Base-by-base conservation (phyloP, 1,140 invertebrate genomes). In the Megalopta genalis region DNA sequence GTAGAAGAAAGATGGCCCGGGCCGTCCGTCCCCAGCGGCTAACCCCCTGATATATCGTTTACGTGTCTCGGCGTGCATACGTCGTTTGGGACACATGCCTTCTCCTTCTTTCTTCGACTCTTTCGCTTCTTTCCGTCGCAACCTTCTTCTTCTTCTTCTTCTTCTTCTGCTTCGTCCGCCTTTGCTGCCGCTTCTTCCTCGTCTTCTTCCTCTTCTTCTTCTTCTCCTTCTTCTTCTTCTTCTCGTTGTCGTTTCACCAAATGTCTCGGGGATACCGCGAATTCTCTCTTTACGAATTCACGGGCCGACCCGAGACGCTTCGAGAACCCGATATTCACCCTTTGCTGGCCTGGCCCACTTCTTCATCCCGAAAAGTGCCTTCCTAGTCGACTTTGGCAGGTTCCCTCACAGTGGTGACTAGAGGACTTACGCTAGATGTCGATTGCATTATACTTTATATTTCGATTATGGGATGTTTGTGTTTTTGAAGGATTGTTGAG, bases 1-100 rank as follows among this genome's bases (percentile, higher is more conserved):
- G 90, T 90, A 88, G 89, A 93, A 93, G 89, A 93, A 93, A 91
- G 90, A 93, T 93, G 89, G 90, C 90, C 89, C 86, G 86, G 91
- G 90, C 92, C 90, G 90, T 90, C 87, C 89, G 91, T 93, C 92
- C 92, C 92, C 88, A 92, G 92, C 88, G 92, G 92, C 91, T 92
- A 92, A 92, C 92, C 92, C 91, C 87, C 90, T 93, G 92, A 93
- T 93, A 93, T 93, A 93, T 93, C 91, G 92, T 92, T 93, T 92
- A 92, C 91, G 92, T 93, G 92, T 93, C 90, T 89, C 91, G 88
- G 88, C 89, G 89, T 91, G 91, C 91, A 92, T 92, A 92, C 90
- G 89, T 92, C 90, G 90, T 91, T 92, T 91, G 90, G 89, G 92
- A 92, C 92, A 92, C 90, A 92, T 90, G 90, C 87, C 89, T 88